These are phyloP conservation scores for Oceanodroma tethys DNA, from an alignment of 2,113 vertebrate genomes.

Conservation along the genomic window DNA sequence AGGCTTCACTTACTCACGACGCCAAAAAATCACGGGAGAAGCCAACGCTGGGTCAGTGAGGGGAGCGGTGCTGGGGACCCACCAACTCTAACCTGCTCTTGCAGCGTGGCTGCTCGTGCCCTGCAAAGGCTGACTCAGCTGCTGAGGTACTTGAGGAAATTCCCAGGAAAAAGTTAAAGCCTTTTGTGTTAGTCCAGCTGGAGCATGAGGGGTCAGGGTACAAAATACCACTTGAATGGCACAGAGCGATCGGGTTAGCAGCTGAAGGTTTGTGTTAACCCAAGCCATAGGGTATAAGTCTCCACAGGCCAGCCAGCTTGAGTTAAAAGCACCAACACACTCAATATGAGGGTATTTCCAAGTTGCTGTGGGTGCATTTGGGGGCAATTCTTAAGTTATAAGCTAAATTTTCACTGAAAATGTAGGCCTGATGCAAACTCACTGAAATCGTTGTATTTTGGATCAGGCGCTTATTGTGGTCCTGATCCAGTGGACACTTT, in stretches of 20 bases:
- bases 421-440: not conserved
- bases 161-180: not conserved
- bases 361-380: not conserved
- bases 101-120: not conserved
- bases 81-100: not conserved
- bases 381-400: not conserved
- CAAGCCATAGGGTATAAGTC: not conserved
- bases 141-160: not conserved
- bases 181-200: not conserved
- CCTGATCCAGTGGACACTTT: not conserved
- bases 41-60: accelerated
- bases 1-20: not conserved
- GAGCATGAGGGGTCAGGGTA: not conserved
- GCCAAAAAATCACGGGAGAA: not conserved
- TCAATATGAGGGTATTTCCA: not conserved
- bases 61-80: accelerated
- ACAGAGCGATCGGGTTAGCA: not conserved
- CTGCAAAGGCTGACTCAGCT: accelerated
- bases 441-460: not conserved
- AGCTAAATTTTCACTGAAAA: not conserved
- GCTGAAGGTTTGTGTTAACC: not conserved
- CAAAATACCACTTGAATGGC: not conserved
- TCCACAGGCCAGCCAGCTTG: not conserved
- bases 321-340: not conserved
- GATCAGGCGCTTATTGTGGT: accelerated